phyloP scores from a whole-genome alignment of 2,888 invertebrate species.

The Eupelmus urozonus region DNA sequence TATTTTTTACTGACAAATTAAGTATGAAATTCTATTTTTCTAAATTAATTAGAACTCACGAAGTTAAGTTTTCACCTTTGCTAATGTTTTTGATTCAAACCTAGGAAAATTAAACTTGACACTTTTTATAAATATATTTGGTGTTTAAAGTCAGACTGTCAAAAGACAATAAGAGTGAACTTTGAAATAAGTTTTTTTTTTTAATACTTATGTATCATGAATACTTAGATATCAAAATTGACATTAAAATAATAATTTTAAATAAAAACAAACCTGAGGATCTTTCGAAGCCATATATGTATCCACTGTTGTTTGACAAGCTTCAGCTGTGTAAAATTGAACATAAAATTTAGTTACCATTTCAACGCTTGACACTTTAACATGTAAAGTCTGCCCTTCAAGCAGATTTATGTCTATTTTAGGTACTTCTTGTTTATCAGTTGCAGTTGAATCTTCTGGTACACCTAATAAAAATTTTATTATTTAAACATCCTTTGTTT shows the following conservation, averaged over 20 bases:
- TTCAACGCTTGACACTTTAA: conserved; percentile 76
- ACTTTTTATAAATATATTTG: no score
- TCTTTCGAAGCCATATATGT: conserved; percentile 68
- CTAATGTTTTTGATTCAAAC: no score
- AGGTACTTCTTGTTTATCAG: conserved; percentile 21
- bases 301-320: conserved; percentile 67
- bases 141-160: no score
- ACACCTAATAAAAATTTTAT: conserved; percentile 15
- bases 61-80: no score
- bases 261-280: conserved; percentile 65
- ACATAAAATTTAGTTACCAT: conserved; percentile 76
- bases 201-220: no score
- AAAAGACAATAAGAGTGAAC: no score
- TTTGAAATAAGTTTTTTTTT: no score
- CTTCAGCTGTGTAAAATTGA: conserved; percentile 75
- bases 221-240: no score
- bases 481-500: neutral
- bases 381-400: conserved; percentile 77
- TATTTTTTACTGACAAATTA: no score
- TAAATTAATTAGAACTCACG: no score
- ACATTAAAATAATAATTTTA: neutral
- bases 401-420: conserved; percentile 76
- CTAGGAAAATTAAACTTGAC: no score
- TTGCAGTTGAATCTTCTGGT: conserved; percentile 6
- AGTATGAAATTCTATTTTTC: no score